Evolutionary conservation across 2,113 vertebrate species (phyloP).

Genomic region (Girardinichthys multiradiatus): DNA sequence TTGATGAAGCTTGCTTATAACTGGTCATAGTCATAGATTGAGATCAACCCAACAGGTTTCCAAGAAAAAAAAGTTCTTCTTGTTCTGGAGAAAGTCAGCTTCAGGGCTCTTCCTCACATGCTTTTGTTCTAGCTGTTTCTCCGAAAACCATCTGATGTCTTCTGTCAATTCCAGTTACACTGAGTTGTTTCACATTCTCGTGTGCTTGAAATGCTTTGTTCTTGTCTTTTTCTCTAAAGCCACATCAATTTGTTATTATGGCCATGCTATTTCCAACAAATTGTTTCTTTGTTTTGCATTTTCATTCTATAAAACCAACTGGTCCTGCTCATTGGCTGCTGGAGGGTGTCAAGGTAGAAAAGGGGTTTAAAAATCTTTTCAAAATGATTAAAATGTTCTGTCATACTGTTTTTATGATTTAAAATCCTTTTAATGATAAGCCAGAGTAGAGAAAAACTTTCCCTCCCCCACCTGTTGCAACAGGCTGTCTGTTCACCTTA

Average conservation of each 20-base stretch:
- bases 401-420: neutral
- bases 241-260: neutral
- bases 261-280: neutral
- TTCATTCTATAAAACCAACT: neutral
- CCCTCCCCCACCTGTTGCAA: neutral
- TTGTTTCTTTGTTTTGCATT: neutral
- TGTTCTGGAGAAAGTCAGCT: slow-evolving; percentile 1
- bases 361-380: neutral
- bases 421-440: too few relatives aligned
- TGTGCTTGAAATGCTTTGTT: neutral
- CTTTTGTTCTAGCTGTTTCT: slow-evolving; percentile 2
- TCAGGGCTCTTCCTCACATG: neutral
- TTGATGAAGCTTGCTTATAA: too few relatives aligned
- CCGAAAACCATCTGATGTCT: neutral
- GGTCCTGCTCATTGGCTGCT: neutral
- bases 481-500: neutral
- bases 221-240: neutral
- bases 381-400: neutral
- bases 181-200: neutral
- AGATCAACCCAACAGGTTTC: neutral
- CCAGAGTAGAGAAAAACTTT: neutral
- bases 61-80: neutral
- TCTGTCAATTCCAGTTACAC: neutral
- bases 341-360: neutral
- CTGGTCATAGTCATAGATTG: neutral